These are phyloP conservation scores for Siniperca knerii DNA, from an alignment of 2,113 vertebrate genomes.

Conservation along the genomic window DNA sequence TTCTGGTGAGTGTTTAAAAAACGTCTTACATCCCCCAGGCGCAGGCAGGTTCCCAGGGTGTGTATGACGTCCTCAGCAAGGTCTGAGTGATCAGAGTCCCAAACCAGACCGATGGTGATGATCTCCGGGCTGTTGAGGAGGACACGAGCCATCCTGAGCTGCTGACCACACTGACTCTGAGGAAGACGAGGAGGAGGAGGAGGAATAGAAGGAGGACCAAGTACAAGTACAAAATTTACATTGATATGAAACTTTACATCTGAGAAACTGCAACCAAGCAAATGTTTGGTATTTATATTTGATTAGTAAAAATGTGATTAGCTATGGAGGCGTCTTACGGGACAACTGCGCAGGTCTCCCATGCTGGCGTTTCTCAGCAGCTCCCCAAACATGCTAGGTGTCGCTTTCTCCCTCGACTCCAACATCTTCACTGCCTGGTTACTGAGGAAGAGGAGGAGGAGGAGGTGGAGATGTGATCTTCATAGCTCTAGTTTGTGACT, in stretches of 20 bases:
- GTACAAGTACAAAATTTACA: not conserved
- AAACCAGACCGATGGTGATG: slow-evolving; percentile 96
- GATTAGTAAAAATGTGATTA: too few relatives aligned
- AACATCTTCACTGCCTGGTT: slow-evolving; percentile 97
- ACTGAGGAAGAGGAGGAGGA: slow-evolving; percentile 76
- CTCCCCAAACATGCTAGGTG: slow-evolving; percentile 96
- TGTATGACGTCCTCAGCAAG: slow-evolving; percentile 97
- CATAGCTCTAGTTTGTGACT: not conserved
- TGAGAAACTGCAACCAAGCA: rapidly evolving
- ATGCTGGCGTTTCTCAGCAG: slow-evolving; percentile 95
- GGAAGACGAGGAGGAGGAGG: slow-evolving; percentile 31
- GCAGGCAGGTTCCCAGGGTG: slow-evolving; percentile 94
- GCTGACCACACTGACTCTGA: slow-evolving; percentile 96
- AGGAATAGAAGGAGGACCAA: slow-evolving; percentile 22
- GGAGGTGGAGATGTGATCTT: not conserved
- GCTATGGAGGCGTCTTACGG: slow-evolving; percentile 80
- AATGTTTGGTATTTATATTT: not conserved
- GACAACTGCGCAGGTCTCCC: slow-evolving; percentile 95
- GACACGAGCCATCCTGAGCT: slow-evolving; percentile 93
- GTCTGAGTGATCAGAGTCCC: slow-evolving; percentile 97
- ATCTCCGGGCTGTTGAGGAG: slow-evolving; percentile 97
- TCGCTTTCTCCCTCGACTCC: slow-evolving; percentile 93
- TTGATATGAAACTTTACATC: not conserved
- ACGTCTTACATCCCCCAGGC: slow-evolving; percentile 91
- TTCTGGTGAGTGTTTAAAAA: too few relatives aligned